Evolutionary conservation across 2,113 vertebrate genomes (phyloP).

Genomic region (Stigmatopora argus): DNA sequence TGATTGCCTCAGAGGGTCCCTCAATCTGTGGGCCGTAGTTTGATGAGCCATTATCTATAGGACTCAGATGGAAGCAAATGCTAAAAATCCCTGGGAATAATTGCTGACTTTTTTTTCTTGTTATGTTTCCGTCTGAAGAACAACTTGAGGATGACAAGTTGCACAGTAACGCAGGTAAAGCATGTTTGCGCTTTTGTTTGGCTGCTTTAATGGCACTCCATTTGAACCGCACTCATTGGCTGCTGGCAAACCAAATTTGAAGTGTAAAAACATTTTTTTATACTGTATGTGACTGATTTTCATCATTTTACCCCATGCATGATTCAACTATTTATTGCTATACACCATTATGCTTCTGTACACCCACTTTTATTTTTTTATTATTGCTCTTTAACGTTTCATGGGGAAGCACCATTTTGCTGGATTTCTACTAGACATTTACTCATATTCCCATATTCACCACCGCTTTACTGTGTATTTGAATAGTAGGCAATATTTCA

Average conservation of each 20-base stretch:
- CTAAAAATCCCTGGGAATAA: no score
- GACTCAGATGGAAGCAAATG: no score
- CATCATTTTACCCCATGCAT: not conserved
- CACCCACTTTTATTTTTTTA: not conserved
- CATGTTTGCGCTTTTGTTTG: conserved; percentile 33
- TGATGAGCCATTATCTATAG: no score
- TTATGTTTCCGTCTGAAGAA: conserved; percentile 64
- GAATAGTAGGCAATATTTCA: no score
- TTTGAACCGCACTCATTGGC: conserved; percentile 23
- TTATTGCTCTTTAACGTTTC: not conserved
- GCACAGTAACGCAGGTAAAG: conserved; percentile 76
- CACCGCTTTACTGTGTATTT: no score
- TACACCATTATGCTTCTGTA: not conserved
- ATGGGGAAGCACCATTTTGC: not conserved
- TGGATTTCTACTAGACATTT: not conserved
- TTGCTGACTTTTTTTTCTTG: not conserved
- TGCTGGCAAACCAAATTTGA: no score
- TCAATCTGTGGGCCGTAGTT: no score
- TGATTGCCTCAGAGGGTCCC: no score
- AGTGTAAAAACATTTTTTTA: not conserved
- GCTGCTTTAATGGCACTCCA: conserved; percentile 5
- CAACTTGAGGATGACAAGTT: conserved; percentile 78
- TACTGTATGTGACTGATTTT: not conserved
- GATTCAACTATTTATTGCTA: not conserved
- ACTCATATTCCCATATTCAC: not conserved